A percentile compares a stretch with the other conserved stretches of the same genome.
Evolutionary conservation across 2,113 vertebrate species (phyloP).

Genomic region (Chloroceryle aenea): DNA sequence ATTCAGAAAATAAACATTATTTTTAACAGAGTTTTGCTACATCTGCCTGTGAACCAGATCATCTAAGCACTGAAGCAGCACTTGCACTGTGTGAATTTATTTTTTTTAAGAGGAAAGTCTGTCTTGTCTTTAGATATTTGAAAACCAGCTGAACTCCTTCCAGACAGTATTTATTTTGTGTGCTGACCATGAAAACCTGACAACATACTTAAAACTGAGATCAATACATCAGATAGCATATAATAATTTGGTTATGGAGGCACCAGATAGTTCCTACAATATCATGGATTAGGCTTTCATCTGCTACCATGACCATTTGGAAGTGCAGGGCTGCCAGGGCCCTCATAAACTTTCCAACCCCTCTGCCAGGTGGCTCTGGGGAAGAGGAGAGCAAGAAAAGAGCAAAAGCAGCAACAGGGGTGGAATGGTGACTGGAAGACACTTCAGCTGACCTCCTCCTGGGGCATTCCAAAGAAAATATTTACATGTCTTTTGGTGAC

Average conservation of each 20-base stretch:
- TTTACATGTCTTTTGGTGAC: not conserved
- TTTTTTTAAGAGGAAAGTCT: not conserved
- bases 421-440: not conserved
- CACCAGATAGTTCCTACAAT: not conserved
- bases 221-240: not conserved
- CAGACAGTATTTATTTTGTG: not conserved
- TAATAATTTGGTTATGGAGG: not conserved
- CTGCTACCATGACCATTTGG: accelerated
- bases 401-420: not conserved
- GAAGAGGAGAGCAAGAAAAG: not conserved
- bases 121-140: not conserved
- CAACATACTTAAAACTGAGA: not conserved
- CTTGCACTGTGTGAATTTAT: not conserved
- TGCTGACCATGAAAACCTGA: not conserved
- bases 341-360: not conserved
- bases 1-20: not conserved
- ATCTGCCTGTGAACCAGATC: not conserved
- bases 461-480: not conserved
- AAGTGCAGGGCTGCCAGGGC: not conserved
- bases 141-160: not conserved
- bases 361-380: not conserved
- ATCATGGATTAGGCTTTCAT: not conserved
- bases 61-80: not conserved
- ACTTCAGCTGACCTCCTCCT: not conserved
- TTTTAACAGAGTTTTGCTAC: not conserved